Evolutionary conservation across 2,113 vertebrate genomes (phyloP).

Genomic region (Myiopsitta monachus): DNA sequence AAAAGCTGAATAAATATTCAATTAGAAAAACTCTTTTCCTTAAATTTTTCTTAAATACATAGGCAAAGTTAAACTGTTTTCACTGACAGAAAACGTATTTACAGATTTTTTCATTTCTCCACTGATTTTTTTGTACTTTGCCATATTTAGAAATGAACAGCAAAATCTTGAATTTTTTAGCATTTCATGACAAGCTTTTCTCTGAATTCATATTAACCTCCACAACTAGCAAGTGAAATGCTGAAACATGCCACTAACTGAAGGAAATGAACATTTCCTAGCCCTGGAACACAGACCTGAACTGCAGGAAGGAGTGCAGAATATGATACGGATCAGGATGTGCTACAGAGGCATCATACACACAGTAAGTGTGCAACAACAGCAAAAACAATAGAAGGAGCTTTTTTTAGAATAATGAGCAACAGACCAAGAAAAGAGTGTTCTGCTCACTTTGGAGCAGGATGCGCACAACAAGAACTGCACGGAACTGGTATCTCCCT

Average conservation of each 20-base stretch:
- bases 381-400: not conserved
- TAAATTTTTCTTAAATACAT: not conserved
- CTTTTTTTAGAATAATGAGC: not conserved
- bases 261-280: not conserved
- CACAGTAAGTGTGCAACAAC: not conserved
- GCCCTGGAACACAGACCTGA: not conserved
- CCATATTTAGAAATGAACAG: not conserved
- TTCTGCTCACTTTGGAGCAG: not conserved
- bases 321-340: rapidly evolving
- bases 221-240: not conserved
- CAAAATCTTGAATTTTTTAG: not conserved
- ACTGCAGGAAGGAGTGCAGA: not conserved
- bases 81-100: not conserved
- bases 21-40: not conserved
- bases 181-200: not conserved
- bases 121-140: not conserved
- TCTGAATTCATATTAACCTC: not conserved
- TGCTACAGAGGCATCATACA: not conserved
- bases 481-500: not conserved
- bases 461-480: not conserved
- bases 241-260: not conserved
- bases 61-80: not conserved
- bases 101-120: not conserved
- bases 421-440: not conserved
- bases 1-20: not conserved